A percentile compares a stretch with the other conserved stretches of the same genome.
Evolutionary conservation across 1,140 invertebrate genomes (phyloP).

Genomic region (Diprion similis): DNA sequence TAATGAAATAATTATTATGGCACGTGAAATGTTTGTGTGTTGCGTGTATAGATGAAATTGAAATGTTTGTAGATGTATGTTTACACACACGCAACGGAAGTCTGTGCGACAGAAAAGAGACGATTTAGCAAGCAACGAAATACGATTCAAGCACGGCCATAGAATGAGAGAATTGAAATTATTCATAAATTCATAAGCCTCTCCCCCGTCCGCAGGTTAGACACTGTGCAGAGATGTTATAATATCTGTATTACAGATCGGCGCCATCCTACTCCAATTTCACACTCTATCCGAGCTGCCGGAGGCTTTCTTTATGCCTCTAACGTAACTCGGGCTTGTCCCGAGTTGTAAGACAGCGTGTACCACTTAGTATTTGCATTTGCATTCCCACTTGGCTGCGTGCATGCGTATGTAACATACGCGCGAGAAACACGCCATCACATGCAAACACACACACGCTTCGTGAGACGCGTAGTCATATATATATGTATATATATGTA

Average conservation of each 20-base stretch:
- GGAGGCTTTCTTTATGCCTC: neutral
- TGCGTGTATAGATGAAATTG: no score
- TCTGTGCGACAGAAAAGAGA: no score
- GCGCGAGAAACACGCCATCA: neutral
- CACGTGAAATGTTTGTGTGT: no score
- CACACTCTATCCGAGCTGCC: no score
- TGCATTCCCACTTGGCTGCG: neutral
- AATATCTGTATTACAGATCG: neutral
- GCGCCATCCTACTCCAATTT: neutral
- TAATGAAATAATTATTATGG: no score
- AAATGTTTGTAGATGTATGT: no score
- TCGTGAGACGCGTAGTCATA: neutral
- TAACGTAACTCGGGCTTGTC: neutral
- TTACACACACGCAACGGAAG: no score
- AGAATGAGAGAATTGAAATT: neutral
- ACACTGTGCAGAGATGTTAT: no score
- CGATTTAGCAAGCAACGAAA: no score
- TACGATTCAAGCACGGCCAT: no score
- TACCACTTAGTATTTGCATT: conserved; percentile 7
- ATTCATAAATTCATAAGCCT: neutral
- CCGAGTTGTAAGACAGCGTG: neutral
- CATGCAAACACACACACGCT: neutral
- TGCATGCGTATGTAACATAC: no score
- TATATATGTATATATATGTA: neutral
- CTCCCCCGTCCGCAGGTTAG: neutral